Evolutionary conservation across 2,888 invertebrate species (phyloP).

Genomic region (Epinotia ramella): DNA sequence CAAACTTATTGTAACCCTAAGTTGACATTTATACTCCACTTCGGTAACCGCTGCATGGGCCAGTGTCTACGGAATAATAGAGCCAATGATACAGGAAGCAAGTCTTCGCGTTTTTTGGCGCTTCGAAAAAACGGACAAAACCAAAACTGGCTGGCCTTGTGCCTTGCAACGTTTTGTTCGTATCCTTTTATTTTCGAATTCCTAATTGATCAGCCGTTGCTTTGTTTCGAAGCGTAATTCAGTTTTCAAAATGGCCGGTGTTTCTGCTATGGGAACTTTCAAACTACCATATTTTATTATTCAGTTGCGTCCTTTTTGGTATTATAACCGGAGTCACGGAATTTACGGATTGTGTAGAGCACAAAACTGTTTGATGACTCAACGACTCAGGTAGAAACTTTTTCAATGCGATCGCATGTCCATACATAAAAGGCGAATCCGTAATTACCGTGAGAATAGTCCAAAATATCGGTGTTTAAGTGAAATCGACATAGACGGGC

Average conservation of each 20-base stretch:
- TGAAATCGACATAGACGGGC: conserved; percentile 42
- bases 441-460: conserved; percentile 51
- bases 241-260: conserved; percentile 16
- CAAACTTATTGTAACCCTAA: no score
- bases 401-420: conserved; percentile 50
- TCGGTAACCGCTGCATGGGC: not conserved
- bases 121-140: conserved; percentile 51
- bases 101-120: conserved; percentile 48
- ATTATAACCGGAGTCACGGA: conserved; percentile 57
- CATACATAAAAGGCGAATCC: conserved; percentile 47
- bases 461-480: conserved; percentile 39
- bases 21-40: not conserved
- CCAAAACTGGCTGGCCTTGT: conserved; percentile 67
- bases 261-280: not conserved
- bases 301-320: conserved; percentile 48
- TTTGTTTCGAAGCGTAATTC: conserved; percentile 33
- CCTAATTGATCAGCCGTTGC: conserved; percentile 49
- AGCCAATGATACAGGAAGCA: conserved; percentile 40
- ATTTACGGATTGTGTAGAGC: conserved; percentile 60
- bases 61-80: conserved; percentile 30
- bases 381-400: conserved; percentile 62
- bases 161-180: conserved; percentile 49
- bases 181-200: conserved; percentile 53
- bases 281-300: not conserved
- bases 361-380: conserved; percentile 64